Conservation (phyloP, 92 coral and sea anemone species). For the Porites divaricata region DNA sequence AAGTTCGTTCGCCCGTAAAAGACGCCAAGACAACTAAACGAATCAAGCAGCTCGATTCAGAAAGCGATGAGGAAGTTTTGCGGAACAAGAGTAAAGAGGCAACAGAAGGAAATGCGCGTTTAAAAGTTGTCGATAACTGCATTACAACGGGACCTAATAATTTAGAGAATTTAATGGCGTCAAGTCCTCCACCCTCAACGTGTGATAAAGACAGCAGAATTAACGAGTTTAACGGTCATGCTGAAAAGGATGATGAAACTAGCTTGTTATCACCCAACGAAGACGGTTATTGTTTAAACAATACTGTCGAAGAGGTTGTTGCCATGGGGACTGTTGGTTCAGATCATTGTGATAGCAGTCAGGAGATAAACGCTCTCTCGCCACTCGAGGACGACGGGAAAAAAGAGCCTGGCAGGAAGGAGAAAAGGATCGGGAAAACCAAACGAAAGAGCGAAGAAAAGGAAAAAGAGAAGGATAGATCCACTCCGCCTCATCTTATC, state of each 20-base stretch:
- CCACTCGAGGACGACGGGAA: constrained; percentile 72
- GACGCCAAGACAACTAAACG: constrained; percentile 67
- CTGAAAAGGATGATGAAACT: background rate
- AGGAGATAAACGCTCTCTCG: constrained; percentile 69
- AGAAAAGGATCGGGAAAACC: constrained; percentile 74
- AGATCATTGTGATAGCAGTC: constrained; percentile 74
- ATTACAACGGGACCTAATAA: background rate
- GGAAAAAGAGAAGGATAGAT: constrained; percentile 79
- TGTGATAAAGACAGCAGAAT: constrained; percentile 13
- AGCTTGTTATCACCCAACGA: constrained; percentile 23
- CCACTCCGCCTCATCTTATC: constrained; percentile 90
- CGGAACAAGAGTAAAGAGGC: constrained; percentile 11
- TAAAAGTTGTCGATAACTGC: background rate
- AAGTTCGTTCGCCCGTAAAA: constrained; percentile 71
- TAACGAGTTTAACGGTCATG: constrained; percentile 2
- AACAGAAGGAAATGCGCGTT: constrained; percentile 5
- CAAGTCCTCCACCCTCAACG: background rate
- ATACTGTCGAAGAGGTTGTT: constrained; percentile 24
- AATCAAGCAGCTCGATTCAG: constrained; percentile 40
- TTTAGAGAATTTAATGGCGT: background rate
- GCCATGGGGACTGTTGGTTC: constrained; percentile 46
- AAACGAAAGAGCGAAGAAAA: constrained; percentile 79
- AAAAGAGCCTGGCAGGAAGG: constrained; percentile 70
- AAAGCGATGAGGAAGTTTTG: constrained; percentile 37
- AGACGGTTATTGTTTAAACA: constrained; percentile 1